Conservation (phyloP, 2,113 vertebrate genomes). For the Telmatochromis sp. region DNA sequence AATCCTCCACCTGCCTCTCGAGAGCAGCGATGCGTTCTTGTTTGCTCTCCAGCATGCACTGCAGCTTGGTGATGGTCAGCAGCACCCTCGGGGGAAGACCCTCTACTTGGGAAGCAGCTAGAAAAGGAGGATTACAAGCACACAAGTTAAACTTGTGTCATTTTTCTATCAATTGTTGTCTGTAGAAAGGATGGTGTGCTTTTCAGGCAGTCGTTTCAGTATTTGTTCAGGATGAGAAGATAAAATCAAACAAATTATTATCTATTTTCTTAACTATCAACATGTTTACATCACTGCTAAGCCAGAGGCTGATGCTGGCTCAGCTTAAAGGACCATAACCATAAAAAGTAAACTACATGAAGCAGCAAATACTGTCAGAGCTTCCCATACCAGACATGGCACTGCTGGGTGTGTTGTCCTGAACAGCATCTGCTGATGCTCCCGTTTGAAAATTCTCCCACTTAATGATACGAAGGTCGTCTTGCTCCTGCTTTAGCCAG, state of each 20-base stretch:
- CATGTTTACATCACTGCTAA: not conserved
- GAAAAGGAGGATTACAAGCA: not conserved
- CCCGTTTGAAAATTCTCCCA: slow-evolving; percentile 53
- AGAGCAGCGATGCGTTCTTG: slow-evolving; percentile 63
- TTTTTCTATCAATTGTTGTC: not conserved
- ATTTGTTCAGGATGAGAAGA: not conserved
- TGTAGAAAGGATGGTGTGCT: not conserved
- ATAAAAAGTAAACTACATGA: not conserved
- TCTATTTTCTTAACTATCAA: not conserved
- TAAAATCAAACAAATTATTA: not conserved
- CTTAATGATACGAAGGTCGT: slow-evolving; percentile 55
- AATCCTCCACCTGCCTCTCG: slow-evolving; percentile 70
- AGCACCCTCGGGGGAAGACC: slow-evolving; percentile 58
- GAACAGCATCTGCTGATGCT: slow-evolving; percentile 40
- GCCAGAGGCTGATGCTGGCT: not conserved
- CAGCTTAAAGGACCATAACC: not conserved
- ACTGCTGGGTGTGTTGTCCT: slow-evolving; percentile 70
- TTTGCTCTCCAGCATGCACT: slow-evolving; percentile 70
- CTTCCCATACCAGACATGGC: slow-evolving; percentile 57
- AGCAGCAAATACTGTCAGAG: not conserved
- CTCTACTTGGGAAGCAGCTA: slow-evolving; percentile 38
- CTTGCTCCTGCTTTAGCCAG: slow-evolving; percentile 67
- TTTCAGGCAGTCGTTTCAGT: not conserved
- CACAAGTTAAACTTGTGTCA: fast-evolving
- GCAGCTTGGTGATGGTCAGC: slow-evolving; percentile 70